These are phyloP conservation scores for Oeneis ivallda DNA, from an alignment of 2,888 invertebrate genomes.

Conservation along the genomic window DNA sequence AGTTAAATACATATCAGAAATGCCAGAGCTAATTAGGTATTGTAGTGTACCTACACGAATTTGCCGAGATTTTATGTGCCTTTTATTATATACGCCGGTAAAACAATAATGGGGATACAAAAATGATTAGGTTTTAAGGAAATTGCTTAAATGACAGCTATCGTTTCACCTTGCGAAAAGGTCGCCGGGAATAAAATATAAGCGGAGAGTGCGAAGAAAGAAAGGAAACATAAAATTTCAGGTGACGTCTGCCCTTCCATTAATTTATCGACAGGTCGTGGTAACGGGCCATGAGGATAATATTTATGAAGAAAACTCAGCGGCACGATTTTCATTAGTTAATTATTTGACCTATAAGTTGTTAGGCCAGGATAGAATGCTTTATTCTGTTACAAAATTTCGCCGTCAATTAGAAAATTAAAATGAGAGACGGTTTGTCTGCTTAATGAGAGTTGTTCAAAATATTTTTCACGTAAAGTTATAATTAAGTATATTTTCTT, in stretches of 20 bases:
- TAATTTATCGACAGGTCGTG: slow-evolving; percentile 80
- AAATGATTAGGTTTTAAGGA: slow-evolving; percentile 29
- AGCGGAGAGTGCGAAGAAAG: slow-evolving; percentile 56
- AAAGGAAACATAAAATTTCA: slow-evolving; percentile 77
- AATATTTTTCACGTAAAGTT: not conserved
- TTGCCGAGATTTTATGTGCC: slow-evolving; percentile 22
- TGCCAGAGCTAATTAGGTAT: slow-evolving; percentile 17
- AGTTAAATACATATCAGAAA: slow-evolving; percentile 19
- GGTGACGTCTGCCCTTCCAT: slow-evolving; percentile 76
- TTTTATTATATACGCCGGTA: slow-evolving; percentile 9
- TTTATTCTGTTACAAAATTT: slow-evolving; percentile 19
- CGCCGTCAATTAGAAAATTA: slow-evolving; percentile 13
- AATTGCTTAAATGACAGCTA: slow-evolving; percentile 38
- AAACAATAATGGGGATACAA: slow-evolving; percentile 17
- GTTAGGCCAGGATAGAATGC: slow-evolving; percentile 17
- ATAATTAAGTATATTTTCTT: not conserved
- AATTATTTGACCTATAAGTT: slow-evolving; percentile 54
- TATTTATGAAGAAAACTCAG: slow-evolving; percentile 75
- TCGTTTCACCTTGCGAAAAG: slow-evolving; percentile 41
- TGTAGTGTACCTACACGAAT: slow-evolving; percentile 12
- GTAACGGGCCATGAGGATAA: slow-evolving; percentile 78
- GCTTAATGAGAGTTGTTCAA: slow-evolving; percentile 12
- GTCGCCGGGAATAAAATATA: slow-evolving; percentile 60
- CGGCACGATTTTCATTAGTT: slow-evolving; percentile 74
- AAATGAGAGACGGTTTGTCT: slow-evolving; percentile 2